These are phyloP conservation scores for Machimus atricapillus DNA, from an alignment of 2,888 invertebrate genomes.

Conservation along the genomic window DNA sequence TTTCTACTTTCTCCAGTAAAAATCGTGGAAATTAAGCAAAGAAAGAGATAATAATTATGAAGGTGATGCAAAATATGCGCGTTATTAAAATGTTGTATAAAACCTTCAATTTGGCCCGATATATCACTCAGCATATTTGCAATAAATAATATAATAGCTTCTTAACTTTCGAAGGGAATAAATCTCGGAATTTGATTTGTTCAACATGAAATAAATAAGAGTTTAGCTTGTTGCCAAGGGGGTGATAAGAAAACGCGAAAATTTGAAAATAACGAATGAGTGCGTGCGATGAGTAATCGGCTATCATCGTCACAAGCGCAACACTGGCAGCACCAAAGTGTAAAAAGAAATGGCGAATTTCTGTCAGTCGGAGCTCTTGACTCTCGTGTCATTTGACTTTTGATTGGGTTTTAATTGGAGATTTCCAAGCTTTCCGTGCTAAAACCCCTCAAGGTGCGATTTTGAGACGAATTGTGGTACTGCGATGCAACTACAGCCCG, in stretches of 20 bases:
- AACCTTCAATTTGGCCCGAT: not conserved
- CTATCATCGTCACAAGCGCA: not conserved
- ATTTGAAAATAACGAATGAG: not conserved
- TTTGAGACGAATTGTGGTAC: not conserved
- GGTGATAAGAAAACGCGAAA: not conserved
- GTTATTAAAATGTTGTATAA: not conserved
- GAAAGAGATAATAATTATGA: not conserved
- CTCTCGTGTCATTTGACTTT: constrained; percentile 39
- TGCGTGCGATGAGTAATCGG: not conserved
- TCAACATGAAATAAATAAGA: not conserved
- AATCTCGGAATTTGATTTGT: not conserved
- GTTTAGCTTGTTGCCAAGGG: not conserved
- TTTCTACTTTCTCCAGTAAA: not conserved
- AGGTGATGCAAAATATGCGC: not conserved
- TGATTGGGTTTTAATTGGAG: constrained; percentile 33
- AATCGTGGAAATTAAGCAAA: not conserved
- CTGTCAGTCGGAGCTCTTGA: constrained; percentile 43
- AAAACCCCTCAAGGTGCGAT: constrained; percentile 34
- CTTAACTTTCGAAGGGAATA: not conserved
- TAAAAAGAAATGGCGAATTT: constrained; percentile 45
- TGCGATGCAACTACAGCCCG: not conserved
- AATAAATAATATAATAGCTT: not conserved
- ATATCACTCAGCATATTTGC: too few relatives aligned
- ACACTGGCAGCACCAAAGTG: not conserved
- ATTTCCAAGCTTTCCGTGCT: not conserved